Evolutionary conservation across 2,113 vertebrate genomes (phyloP).

Genomic region (Synodontis membranacea): DNA sequence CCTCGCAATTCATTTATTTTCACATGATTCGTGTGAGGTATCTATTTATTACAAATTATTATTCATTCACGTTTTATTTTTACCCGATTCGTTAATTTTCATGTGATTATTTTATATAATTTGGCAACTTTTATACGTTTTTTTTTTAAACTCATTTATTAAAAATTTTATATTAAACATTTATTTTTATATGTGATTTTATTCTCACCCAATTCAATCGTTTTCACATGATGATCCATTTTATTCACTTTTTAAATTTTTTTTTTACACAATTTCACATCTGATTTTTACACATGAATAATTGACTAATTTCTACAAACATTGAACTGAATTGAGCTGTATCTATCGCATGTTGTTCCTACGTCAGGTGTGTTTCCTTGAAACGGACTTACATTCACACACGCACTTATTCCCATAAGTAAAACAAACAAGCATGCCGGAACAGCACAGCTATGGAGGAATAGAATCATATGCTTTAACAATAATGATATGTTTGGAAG

Average conservation of each 20-base stretch:
- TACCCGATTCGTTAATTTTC: background rate
- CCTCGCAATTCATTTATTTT: background rate
- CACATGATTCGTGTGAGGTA: background rate
- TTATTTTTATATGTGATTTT: background rate
- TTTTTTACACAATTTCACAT: background rate
- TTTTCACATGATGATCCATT: background rate
- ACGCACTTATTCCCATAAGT: too few relatives aligned
- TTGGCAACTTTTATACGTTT: background rate
- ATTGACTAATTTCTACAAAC: background rate
- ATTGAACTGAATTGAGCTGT: too few relatives aligned
- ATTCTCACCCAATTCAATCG: background rate
- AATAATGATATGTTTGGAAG: background rate
- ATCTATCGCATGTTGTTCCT: background rate
- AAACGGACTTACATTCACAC: background rate
- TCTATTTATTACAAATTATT: too few relatives aligned
- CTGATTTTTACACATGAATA: background rate
- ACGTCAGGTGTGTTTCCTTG: background rate
- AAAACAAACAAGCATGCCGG: background rate
- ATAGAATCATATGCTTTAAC: background rate
- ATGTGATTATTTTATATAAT: background rate
- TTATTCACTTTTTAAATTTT: background rate
- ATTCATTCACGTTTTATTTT: background rate
- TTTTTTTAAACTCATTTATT: background rate
- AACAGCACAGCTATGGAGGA: background rate
- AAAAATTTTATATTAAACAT: background rate